Base-by-base conservation (phyloP, 2,888 invertebrate genomes). In the Dryadula phaetusa region DNA sequence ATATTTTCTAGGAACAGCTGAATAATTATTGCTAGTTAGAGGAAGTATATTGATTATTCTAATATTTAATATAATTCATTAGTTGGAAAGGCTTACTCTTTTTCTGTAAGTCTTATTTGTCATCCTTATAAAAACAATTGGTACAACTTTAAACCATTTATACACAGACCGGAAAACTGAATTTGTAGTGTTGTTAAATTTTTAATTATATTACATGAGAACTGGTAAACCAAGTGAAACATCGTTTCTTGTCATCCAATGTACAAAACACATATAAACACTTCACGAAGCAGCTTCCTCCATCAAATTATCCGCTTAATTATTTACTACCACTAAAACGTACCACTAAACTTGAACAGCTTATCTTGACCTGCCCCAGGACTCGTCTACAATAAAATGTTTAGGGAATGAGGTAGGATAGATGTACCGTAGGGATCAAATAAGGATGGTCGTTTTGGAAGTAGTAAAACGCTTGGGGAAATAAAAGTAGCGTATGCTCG, bases 221-320 rank as follows among this genome's bases (percentile, higher is more conserved):
- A 22, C 2, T 3, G 1, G 18, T n/a, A 40, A 2, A 56, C 46
- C 22, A 25, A 40, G n/a, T 10, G 16, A 18, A 60, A 16, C 14
- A 18, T 20, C 67, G 71, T 72, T 79, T 44, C 60, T 52, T 62
- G 83, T 83, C 83, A 81, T 86, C 75, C 84, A 86, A 89, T 86
- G 79, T 80, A 79, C 84, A 64, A 75, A 75, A 72, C 82, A 75
- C 81, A 80, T 87, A 83, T 90, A 90, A 92, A 91, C 82, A 80
- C 81, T 80, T 78, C 79, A 79, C 77, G 74, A 76, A 81, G 78
- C 81, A 81, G 80, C 81, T 84, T 84, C 84, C 80, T 81, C 88
- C 92, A 92, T 92, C 92, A 91, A 92, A 92, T 92, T 92, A 91
- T 87, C 84, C 76, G 84, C 82, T 87, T 88, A 88, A 89, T 90